Base-by-base conservation (phyloP, 1,140 invertebrate genomes). In the Heterodera schachtii region DNA sequence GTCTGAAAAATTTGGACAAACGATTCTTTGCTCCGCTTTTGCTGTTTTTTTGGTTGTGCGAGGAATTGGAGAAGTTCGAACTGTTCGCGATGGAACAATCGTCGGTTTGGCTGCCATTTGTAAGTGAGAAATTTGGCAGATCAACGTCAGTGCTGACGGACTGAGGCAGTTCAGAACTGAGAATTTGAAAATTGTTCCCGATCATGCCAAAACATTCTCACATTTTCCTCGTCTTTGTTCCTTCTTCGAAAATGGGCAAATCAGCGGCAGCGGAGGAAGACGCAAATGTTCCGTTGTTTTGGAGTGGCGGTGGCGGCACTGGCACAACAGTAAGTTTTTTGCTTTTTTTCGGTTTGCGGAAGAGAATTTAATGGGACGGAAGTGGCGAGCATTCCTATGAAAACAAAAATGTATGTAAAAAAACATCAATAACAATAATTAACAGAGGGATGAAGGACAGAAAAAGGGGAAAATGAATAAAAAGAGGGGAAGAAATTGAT, bases 21-120 rank as follows among this genome's bases (percentile, higher is more conserved):
- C 69, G 31, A 43, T 41, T 71, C 69, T 71, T 71, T 41, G 31
- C 44, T 11, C 69, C 69, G 31, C 43, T 71, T 46, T 71, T 71
- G 69, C 11, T 4, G 21, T 71, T 71, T 11, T 41, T 9, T 31
- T 71, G 69, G 11, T 13, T 64, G 16, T 19, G 1, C 2, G 57
- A 19, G 57, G 57, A 19, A 64, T 64, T 64, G 57, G 57, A 64
- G 19, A 21, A 5, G 57, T 64, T 64, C 4, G 57, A 64, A 19
- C 57, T 64, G 57, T 19, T 64, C 57, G 57, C 57, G 19, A 64
- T 19, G 16, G 57, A 64, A 64, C 57, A 64, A 19, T 64, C 57
- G 57, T 64, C 57, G 4, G 57, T 19, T 19, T 64, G 57, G 16
- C 57, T 64, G 1, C 57, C 57, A 19, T 19, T 64, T 64, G 13